Base-by-base conservation (phyloP, 30 jellyfish, hydroid and myxozoan genomes). In the Chrysaora quinquecirrha region DNA sequence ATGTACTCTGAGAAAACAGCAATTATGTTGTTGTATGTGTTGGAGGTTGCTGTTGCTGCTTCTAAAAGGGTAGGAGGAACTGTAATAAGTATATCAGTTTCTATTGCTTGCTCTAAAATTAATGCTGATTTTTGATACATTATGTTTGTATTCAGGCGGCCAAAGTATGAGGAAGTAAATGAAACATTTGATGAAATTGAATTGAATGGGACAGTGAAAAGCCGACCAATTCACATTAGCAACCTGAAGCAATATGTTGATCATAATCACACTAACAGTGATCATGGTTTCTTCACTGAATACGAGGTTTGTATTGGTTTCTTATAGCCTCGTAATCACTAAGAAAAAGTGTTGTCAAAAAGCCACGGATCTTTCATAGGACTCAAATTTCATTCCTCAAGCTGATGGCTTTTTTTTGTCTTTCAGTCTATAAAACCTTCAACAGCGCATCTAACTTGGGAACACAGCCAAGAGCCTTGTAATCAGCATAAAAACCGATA, bases 251-350 rank as follows among this genome's bases (percentile, higher is more conserved):
- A 87, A 25, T 94, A 94, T 60, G 71, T 92, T 24, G 74, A 56
- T 1, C 99, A 94, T 34, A 96, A 94, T 19, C 96, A 87, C 25
- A 86, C 99, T 7, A 94, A 94, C 92, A 94, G 99, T 73, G 99
- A 94, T 60, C 99, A 94, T 71, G 99, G 99, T 14, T 87, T 94
- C 71, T 88, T 89, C 56, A 93, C 95, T 30, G 99, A 94, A 78
- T 94, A 81, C 65, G 97, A 94, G 96, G 99, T 94, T 35, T 12
- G 87, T 34, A 18, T 24, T 7, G 0, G 46, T 23, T n/a, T 24
- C 64, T 0, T 30, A 12, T 19, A n/a, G 33, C 32, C 32, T 24
- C 34, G 29, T 49, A n/a, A n/a, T n/a, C n/a, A n/a, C n/a, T n/a
- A n/a, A n/a, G n/a, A n/a, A n/a, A n/a, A n/a, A n/a, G n/a, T n/a